A percentile compares a stretch with the other conserved stretches of the same genome.
Evolutionary conservation across 2,888 invertebrate species (phyloP).

Genomic region (Oscheius onirici): DNA sequence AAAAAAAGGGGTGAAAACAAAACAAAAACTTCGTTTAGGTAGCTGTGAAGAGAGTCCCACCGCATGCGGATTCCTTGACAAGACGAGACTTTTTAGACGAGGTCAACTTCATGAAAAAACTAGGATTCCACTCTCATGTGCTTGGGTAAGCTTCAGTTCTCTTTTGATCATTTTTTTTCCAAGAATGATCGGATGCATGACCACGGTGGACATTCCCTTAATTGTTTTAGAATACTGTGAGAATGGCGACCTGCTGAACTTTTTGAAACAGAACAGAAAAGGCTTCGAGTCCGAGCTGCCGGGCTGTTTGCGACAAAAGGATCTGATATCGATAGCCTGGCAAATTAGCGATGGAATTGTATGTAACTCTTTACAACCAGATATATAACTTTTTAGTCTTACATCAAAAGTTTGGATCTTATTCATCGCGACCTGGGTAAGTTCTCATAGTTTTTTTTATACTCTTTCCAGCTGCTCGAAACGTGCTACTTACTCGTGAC

Average conservation of each 20-base stretch:
- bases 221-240: constrained; percentile 60
- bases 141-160: not conserved
- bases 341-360: constrained; percentile 55
- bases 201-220: constrained; percentile 38
- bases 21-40: constrained; percentile 3
- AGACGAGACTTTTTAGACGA: constrained; percentile 18
- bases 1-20: not conserved
- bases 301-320: constrained; percentile 45
- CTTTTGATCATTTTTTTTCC: no score
- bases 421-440: constrained; percentile 17
- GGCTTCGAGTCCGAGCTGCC: not conserved
- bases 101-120: constrained; percentile 18
- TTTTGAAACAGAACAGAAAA: constrained; percentile 47
- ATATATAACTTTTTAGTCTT: not conserved
- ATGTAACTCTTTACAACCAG: not conserved
- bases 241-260: constrained; percentile 57
- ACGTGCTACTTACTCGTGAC: not conserved
- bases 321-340: constrained; percentile 54
- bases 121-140: constrained; percentile 18
- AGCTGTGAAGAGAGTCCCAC: constrained; percentile 17
- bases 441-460: not conserved
- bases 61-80: constrained; percentile 7
- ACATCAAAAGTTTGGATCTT: constrained; percentile 5
- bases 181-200: constrained; percentile 23
- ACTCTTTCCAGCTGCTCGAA: not conserved